Conservation (phyloP, 1,140 invertebrate genomes). For the Drosophila parvula region DNA sequence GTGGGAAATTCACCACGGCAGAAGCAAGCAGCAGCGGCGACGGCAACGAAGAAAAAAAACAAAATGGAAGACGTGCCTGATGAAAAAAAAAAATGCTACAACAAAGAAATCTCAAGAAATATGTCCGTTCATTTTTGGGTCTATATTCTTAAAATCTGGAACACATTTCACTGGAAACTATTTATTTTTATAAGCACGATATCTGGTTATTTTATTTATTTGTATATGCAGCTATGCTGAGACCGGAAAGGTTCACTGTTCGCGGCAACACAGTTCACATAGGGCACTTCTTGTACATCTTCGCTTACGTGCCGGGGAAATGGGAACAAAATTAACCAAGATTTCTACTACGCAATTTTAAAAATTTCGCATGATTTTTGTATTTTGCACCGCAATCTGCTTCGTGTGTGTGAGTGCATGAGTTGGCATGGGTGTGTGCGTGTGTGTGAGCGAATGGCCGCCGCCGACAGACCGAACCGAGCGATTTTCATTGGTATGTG, state of each 20-base stretch:
- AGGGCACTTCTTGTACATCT: constrained; percentile 6
- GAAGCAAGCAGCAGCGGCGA: constrained; percentile 45
- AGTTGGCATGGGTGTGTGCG: constrained; percentile 46
- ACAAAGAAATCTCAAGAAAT: constrained; percentile 75
- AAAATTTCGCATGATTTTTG: constrained; percentile 78
- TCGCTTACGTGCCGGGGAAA: constrained; percentile 2
- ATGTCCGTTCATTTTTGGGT: constrained; percentile 23
- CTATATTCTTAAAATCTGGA: constrained; percentile 28
- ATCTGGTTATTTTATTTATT: background rate
- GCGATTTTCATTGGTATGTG: constrained; percentile 34
- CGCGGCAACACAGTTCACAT: constrained; percentile 19
- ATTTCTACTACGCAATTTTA: constrained; percentile 76
- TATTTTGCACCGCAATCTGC: constrained; percentile 81
- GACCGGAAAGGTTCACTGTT: constrained; percentile 35
- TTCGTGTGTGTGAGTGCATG: constrained; percentile 46
- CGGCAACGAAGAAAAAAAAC: constrained; percentile 65
- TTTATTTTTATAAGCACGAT: background rate
- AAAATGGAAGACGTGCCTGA: constrained; percentile 77
- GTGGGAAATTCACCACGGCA: constrained; percentile 75
- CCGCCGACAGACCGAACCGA: constrained; percentile 39
- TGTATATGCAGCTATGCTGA: background rate
- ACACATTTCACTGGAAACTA: constrained; percentile 29
- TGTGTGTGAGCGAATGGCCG: constrained; percentile 69
- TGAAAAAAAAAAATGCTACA: constrained; percentile 72
- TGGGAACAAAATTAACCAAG: constrained; percentile 13